phyloP scores from a whole-genome alignment of 64 coral and sea anemone genomes.

The Pocillopora damicornis region DNA sequence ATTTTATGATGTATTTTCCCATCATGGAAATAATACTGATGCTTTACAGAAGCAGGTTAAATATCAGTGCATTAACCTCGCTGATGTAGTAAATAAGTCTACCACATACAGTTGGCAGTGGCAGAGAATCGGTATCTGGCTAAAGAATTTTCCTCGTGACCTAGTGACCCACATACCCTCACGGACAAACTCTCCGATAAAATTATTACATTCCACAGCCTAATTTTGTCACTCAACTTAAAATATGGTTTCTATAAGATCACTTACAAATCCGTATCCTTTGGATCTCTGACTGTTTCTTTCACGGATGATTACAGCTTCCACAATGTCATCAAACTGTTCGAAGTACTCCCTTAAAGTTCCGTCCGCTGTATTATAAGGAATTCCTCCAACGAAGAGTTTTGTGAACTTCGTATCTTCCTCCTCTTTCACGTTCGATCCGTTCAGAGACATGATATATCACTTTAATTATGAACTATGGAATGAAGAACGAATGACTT shows the following conservation, averaged over 20 bases:
- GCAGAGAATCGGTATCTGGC: too few species aligned
- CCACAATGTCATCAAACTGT: conserved; percentile 77
- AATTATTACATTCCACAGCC: too few species aligned
- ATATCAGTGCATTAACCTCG: too few species aligned
- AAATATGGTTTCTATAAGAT: background rate
- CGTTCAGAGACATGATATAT: background rate
- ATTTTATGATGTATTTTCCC: too few species aligned
- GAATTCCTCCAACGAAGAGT: conserved; percentile 72
- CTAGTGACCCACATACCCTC: too few species aligned
- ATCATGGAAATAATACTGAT: too few species aligned
- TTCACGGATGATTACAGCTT: conserved; percentile 67
- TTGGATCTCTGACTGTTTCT: conserved; percentile 53
- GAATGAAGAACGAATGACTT: background rate
- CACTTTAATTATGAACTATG: background rate
- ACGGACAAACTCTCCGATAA: too few species aligned
- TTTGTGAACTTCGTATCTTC: conserved; percentile 73
- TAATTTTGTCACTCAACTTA: too few species aligned
- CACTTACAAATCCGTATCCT: conserved; percentile 80
- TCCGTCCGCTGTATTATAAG: conserved; percentile 57
- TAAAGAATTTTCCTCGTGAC: too few species aligned
- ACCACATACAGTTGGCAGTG: too few species aligned
- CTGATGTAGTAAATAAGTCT: too few species aligned
- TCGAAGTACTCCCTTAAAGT: conserved; percentile 54
- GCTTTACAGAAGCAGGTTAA: too few species aligned
- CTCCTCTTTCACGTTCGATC: conserved; percentile 42